These are phyloP conservation scores for Scatophagus argus DNA, from an alignment of 2,113 vertebrate species.

Conservation along the genomic window DNA sequence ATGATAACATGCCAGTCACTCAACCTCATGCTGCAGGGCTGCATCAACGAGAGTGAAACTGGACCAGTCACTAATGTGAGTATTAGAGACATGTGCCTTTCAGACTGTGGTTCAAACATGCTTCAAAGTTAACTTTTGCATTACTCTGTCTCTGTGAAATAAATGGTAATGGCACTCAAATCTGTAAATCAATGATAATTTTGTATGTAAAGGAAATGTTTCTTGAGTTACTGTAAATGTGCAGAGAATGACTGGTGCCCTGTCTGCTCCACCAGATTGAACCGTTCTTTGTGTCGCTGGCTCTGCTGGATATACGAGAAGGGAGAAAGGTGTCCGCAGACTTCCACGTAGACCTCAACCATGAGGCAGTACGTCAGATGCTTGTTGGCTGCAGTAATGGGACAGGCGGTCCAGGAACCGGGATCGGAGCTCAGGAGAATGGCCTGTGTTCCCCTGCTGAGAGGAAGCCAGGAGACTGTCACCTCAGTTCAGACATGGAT, in stretches of 20 bases:
- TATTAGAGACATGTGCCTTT: neutral
- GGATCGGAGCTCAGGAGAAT: slow-evolving; percentile 85
- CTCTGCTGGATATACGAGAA: slow-evolving; percentile 92
- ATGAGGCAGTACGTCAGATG: slow-evolving; percentile 91
- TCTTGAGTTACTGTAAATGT: no score
- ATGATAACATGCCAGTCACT: slow-evolving; percentile 92
- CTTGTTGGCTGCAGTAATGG: slow-evolving; percentile 72
- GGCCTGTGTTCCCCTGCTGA: slow-evolving; percentile 81
- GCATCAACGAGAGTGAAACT: slow-evolving; percentile 91
- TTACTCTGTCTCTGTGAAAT: neutral
- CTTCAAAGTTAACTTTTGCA: neutral
- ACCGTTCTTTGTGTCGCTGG: slow-evolving; percentile 94
- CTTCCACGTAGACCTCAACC: slow-evolving; percentile 96
- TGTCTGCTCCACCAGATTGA: slow-evolving; percentile 87
- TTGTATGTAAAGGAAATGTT: neutral
- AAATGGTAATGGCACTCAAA: neutral
- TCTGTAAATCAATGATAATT: neutral
- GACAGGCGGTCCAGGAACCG: slow-evolving; percentile 42
- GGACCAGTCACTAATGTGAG: slow-evolving; percentile 93
- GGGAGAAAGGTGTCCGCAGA: slow-evolving; percentile 95
- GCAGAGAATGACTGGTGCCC: slow-evolving; percentile 1
- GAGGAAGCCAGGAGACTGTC: slow-evolving; percentile 87
- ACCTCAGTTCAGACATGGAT: slow-evolving; percentile 87
- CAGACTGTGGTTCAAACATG: neutral
- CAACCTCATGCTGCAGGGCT: slow-evolving; percentile 93